Evolutionary conservation across 2,113 vertebrate genomes (phyloP).

Genomic region (Cochlearius cochlearius): DNA sequence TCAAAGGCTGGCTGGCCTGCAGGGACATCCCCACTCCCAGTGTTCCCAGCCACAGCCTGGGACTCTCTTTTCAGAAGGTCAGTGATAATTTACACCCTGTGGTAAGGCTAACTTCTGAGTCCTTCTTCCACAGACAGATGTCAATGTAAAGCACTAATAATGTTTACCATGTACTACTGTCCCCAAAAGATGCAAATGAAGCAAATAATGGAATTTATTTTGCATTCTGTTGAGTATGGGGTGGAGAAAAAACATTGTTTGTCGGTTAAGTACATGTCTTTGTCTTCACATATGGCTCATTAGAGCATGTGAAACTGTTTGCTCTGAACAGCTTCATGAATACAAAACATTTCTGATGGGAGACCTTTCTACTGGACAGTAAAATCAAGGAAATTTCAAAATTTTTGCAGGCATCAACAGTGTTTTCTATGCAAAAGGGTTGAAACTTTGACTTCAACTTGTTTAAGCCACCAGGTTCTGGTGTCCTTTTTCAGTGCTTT

Average conservation of each 20-base stretch:
- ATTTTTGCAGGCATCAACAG: not conserved
- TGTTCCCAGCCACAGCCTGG: not conserved
- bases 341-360: not conserved
- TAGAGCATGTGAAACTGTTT: slow-evolving; percentile 9
- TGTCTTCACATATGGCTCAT: slow-evolving; percentile 1
- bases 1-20: slow-evolving; percentile 18
- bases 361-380: not conserved
- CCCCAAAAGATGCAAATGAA: not conserved
- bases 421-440: not conserved
- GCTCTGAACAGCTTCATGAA: not conserved
- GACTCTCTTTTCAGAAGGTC: slow-evolving; percentile 13
- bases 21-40: not conserved
- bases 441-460: not conserved
- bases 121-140: slow-evolving; percentile 14
- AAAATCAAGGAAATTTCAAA: not conserved
- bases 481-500: not conserved
- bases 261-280: not conserved
- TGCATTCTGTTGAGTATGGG: not conserved
- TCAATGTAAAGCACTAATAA: slow-evolving; percentile 1
- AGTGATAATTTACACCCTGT: slow-evolving; percentile 15
- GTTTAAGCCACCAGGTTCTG: not conserved
- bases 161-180: not conserved
- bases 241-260: slow-evolving; percentile 9
- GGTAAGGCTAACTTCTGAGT: not conserved
- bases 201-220: slow-evolving; percentile 41